Evolutionary conservation across 2,888 invertebrate species (phyloP), one percentile per base, ranked within the genome.

Genomic region (Myathropa florea): DNA sequence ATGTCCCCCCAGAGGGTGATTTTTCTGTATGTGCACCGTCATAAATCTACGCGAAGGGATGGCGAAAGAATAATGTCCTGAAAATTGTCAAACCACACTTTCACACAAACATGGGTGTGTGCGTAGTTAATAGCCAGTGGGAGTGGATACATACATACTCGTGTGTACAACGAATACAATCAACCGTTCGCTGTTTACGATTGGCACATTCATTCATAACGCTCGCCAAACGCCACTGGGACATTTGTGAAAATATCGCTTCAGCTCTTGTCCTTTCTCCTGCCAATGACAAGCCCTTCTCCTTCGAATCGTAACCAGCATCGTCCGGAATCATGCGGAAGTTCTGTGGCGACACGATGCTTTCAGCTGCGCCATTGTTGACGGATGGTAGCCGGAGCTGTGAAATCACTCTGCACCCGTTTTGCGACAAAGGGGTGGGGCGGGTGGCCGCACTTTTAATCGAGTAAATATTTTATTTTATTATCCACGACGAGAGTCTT

Each of bases 1-100:
- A 46, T 46, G 80, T 80, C 75, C 71, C 83, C 83, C 83, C n/a
- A 60, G 83, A 79, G 79, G 64, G 79, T 61, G 72, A 79, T 84
- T 71, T 67, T 61, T 57, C 46, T n/a, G 18, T 18, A 9, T 80
- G 55, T 71, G 65, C 71, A 71, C 67, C 76, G 46, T 80, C 70
- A 84, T 84, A 84, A 84, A 84, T 84, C 71, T 67, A 53, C 65
- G 61, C 39, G 75, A 67, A 76, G 71, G 61, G 57, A 71, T 76
- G 57, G 80, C 60, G 39, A 46, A 76, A 67, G 80, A 80, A 84
- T 84, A 80, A 75, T 76, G 71, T 65, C 39, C 61, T 79, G 65
- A 57, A 67, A 77, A 79, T 70, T 63, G 77, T 72, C 67, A 72
- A 63, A 60, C 46, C 55, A 60, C 60, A 67, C 30, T 53, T 3